phyloP scores from a whole-genome alignment of 2,113 vertebrate species.

The Cepphus grylle region DNA sequence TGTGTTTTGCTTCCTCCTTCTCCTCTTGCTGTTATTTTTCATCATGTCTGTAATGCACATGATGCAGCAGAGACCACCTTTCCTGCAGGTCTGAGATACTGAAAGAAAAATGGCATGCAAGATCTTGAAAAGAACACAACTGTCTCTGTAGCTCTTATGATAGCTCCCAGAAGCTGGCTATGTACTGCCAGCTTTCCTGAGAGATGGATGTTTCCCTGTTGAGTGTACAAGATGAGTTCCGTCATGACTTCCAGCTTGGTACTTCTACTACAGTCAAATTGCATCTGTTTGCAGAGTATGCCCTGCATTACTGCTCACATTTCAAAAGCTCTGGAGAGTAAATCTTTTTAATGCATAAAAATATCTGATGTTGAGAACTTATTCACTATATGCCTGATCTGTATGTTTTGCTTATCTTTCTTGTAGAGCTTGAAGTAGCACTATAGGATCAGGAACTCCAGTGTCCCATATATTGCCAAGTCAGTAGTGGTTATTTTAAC shows the following conservation, averaged over 20 bases:
- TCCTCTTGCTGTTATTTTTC: neutral
- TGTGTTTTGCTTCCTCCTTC: neutral
- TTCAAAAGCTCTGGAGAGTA: neutral
- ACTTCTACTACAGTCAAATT: neutral
- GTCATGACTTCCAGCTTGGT: neutral
- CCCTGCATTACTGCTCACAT: neutral
- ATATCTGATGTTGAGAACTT: neutral
- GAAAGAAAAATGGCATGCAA: neutral
- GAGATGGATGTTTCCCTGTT: neutral
- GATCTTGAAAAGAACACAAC: neutral
- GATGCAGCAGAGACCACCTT: neutral
- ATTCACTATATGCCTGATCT: neutral
- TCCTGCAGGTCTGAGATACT: neutral
- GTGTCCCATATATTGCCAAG: neutral
- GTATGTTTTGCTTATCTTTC: neutral
- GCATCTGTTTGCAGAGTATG: neutral
- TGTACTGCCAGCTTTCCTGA: neutral
- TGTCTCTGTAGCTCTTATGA: neutral
- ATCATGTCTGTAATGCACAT: neutral
- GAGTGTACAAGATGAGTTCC: rapidly evolving
- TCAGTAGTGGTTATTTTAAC: neutral
- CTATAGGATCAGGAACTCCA: neutral
- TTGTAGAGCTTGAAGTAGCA: neutral
- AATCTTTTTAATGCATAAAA: neutral
- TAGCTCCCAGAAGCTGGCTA: neutral